Evolutionary conservation across 2,888 invertebrate genomes (phyloP), one percentile per base, ranked within the genome.

Genomic region (Leptinotarsa peninsularis): DNA sequence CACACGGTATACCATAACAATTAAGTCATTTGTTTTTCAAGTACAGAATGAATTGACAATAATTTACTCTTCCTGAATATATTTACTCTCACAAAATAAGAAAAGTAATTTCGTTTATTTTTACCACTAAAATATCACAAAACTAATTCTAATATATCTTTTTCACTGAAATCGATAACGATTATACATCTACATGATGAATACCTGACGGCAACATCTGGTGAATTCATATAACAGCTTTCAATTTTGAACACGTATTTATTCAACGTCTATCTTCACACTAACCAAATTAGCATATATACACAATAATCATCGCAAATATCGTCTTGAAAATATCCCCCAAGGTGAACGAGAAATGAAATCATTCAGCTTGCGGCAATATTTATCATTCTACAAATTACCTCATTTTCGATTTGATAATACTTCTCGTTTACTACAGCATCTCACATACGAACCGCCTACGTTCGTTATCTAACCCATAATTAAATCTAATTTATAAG

Each of bases 321-420:
- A 60, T 70, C 70, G 49, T 58, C 33, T 58, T 49, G 58, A 58
- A 66, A 74, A 67, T 15, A 63, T 56, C 50, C 49, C 75, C 52
- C 75, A 75, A 75, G 75, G 75, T 72, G 66, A 72, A 27, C 74
- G 17, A 66, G 75, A 67, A 54, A 54, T 75, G 75, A 75, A 68
- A 27, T 75, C 75, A 75, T 75, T 63, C n/a, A n/a, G 52, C 75
- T 67, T 54, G n/a, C 49, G 75, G 75, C 72, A 52, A 49, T 67
- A 58, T 67, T 50, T 63, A 21, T 43, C 33, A 67, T 70, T 54
- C 49, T 68, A 75, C 66, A 68, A 68, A 72, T 66, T 68, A 70
- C 60, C 70, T 70, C 56, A 70, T 21, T 17, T 63, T 63, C n/a
- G 63, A 17, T 33, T 63, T 17, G 23, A 63, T 33, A 63, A 63